Conservation (phyloP, 2,113 vertebrate species). For the Ctenomys sociabilis region DNA sequence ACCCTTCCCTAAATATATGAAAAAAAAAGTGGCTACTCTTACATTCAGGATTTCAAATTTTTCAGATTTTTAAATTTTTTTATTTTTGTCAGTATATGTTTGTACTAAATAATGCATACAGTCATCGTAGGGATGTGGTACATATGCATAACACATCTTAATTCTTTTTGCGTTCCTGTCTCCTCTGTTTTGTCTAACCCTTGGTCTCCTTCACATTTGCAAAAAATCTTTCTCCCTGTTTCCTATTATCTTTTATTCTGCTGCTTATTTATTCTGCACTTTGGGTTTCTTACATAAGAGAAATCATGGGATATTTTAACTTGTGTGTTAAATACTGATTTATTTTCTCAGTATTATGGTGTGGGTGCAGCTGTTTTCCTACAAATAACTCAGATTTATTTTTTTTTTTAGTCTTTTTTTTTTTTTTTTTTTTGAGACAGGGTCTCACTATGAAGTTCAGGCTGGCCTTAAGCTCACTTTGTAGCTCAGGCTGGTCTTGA, state of each 20-base stretch:
- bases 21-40: slow-evolving; percentile 11
- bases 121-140: not conserved
- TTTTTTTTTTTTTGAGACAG: too few relatives aligned
- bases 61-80: not conserved
- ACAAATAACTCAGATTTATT: not conserved
- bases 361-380: not conserved
- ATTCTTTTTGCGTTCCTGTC: not conserved
- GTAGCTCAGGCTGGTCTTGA: too few relatives aligned
- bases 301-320: not conserved
- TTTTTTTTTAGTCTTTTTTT: too few relatives aligned
- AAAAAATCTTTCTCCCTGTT: not conserved
- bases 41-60: not conserved
- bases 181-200: not conserved
- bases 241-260: not conserved
- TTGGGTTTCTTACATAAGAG: not conserved
- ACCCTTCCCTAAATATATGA: too few relatives aligned
- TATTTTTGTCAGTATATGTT: not conserved
- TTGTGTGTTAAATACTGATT: not conserved
- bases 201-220: not conserved
- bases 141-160: not conserved
- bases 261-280: not conserved
- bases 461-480: too few relatives aligned
- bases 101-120: not conserved
- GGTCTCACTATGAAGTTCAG: too few relatives aligned
- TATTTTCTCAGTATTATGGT: not conserved